Conservation (phyloP, 2,113 vertebrate species). For the Colossoma macropomum region DNA sequence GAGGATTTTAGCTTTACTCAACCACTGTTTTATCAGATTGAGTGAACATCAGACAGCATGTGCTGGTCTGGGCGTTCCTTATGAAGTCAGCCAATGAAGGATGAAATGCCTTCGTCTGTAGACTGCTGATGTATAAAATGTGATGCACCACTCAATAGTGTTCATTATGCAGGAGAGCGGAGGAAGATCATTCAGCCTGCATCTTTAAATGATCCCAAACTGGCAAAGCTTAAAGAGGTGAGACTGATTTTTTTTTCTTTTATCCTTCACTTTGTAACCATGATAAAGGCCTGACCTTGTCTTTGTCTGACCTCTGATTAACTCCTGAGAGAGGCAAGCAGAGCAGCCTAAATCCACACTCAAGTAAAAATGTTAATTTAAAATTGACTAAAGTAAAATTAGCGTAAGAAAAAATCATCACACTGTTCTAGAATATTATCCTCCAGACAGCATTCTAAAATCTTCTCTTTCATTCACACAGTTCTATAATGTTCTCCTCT, state of each 20-base stretch:
- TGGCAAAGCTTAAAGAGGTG: constrained; percentile 86
- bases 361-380: background rate
- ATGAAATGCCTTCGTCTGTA: constrained; percentile 2
- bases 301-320: background rate
- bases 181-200: constrained; percentile 80
- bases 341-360: background rate
- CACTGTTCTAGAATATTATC: too few relatives aligned
- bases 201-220: constrained; percentile 76
- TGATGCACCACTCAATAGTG: constrained; percentile 4
- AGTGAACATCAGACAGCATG: background rate
- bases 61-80: background rate
- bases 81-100: background rate
- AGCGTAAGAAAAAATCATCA: too few relatives aligned
- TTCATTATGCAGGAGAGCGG: constrained; percentile 75
- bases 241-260: background rate
- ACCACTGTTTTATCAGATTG: background rate
- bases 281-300: background rate
- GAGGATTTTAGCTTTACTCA: background rate
- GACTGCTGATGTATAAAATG: constrained; percentile 6
- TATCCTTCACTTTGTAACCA: background rate
- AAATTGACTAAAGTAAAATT: too few relatives aligned
- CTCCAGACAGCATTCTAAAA: background rate
- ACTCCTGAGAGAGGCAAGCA: background rate
- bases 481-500: background rate
- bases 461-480: background rate